Percentiles rank a stretch among this genome's conserved stretches.
Evolutionary conservation across 2,888 invertebrate species (phyloP).

Genomic region (Drosophila merina): DNA sequence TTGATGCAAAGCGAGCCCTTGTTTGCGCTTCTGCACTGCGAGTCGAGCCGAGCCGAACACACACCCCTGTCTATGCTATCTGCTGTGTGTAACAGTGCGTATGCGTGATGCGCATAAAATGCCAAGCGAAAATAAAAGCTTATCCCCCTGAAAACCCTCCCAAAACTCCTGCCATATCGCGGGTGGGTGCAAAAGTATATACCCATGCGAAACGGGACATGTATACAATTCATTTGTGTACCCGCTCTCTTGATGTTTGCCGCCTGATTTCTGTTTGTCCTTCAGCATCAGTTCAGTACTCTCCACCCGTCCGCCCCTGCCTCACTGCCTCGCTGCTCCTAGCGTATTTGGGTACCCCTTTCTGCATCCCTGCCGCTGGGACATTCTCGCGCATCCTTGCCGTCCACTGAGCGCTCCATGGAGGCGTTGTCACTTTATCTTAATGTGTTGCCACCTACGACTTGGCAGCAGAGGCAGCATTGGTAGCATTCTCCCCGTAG

Average conservation of each 20-base stretch:
- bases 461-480: conserved; percentile 55
- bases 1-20: conserved; percentile 66
- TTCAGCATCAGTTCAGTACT: conserved; percentile 46
- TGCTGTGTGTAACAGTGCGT: conserved; percentile 70
- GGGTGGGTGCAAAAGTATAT: conserved; percentile 3
- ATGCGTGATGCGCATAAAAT: conserved; percentile 79
- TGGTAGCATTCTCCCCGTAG: conserved; percentile 35
- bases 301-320: neutral
- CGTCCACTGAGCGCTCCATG: conserved; percentile 45
- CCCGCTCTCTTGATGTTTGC: conserved; percentile 48
- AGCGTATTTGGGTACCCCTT: conserved; percentile 57
- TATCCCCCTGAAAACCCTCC: conserved; percentile 21
- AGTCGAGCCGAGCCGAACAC: conserved; percentile 10
- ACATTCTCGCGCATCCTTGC: conserved; percentile 30
- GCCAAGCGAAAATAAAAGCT: conserved; percentile 76
- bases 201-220: conserved; percentile 27
- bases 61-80: conserved; percentile 31
- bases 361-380: conserved; percentile 45
- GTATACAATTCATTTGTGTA: conserved; percentile 75
- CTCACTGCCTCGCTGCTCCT: neutral
- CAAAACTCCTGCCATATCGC: neutral
- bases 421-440: conserved; percentile 80
- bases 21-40: conserved; percentile 71
- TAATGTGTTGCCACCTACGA: conserved; percentile 81
- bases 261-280: conserved; percentile 74